Evolutionary conservation across 2,888 invertebrate genomes (phyloP).

Genomic region (Coremacera marginata): DNA sequence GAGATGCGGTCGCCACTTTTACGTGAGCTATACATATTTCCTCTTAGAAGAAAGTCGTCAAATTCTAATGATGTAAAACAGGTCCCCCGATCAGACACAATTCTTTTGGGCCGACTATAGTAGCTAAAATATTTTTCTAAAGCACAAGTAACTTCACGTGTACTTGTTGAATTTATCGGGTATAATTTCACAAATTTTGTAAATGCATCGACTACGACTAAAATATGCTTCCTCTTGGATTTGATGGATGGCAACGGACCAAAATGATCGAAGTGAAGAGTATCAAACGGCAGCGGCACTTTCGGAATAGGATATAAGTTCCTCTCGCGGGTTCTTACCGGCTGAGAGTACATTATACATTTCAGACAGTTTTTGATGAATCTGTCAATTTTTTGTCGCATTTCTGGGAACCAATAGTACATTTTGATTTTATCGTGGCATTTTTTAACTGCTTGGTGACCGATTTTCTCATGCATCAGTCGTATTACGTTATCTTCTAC

Average conservation of each 20-base stretch:
- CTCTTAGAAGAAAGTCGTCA: background rate
- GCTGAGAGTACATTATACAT: no score
- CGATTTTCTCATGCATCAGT: no score
- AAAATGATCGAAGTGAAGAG: conserved; percentile 15
- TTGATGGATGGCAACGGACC: background rate
- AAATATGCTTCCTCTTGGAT: conserved; percentile 16
- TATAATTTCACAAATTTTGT: conserved; percentile 13
- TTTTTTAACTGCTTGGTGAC: conserved; percentile 11
- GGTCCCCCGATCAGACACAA: conserved; percentile 21
- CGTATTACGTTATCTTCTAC: conserved; percentile 5
- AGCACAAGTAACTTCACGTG: conserved; percentile 6
- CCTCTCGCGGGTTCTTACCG: background rate
- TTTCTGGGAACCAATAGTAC: conserved; percentile 5
- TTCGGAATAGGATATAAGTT: conserved; percentile 7
- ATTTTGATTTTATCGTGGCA: no score
- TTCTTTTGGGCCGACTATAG: conserved; percentile 14
- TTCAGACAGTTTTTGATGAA: conserved; percentile 8
- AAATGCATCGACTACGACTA: conserved; percentile 7
- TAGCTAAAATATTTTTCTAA: conserved; percentile 14
- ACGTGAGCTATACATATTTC: conserved; percentile 31
- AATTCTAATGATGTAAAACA: conserved; percentile 33
- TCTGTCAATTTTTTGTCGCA: background rate
- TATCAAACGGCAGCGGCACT: background rate
- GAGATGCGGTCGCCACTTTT: conserved; percentile 23
- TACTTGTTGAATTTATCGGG: background rate